A percentile compares a stretch with the other conserved stretches of the same genome.
These are phyloP conservation scores for Solea solea DNA, from an alignment of 2,113 vertebrate species.

Conservation along the genomic window DNA sequence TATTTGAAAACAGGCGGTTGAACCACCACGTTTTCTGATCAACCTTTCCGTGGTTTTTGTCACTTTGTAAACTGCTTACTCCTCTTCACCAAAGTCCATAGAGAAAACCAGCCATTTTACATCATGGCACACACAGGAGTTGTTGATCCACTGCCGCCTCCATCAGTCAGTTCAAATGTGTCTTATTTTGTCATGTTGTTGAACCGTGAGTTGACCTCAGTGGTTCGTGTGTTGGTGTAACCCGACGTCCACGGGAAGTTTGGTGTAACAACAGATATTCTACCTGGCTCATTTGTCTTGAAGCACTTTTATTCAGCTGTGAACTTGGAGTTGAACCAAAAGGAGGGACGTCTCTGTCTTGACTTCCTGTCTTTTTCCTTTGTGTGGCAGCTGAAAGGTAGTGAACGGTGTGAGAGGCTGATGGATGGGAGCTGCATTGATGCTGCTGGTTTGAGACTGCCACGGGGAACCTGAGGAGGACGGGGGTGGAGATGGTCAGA, in stretches of 20 bases:
- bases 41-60: too few species aligned
- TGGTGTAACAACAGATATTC: neutral
- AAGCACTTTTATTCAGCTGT: conserved; percentile 13
- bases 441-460: conserved; percentile 14
- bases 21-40: too few species aligned
- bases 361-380: conserved; percentile 46
- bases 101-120: too few species aligned
- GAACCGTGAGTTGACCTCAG: neutral
- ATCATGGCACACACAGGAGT: too few species aligned
- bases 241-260: conserved; percentile 6
- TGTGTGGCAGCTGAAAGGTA: conserved; percentile 50
- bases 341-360: conserved; percentile 35
- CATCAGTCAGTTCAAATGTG: too few species aligned
- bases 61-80: too few species aligned
- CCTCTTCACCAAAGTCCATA: too few species aligned
- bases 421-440: conserved; percentile 59
- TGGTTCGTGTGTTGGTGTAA: neutral
- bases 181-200: neutral
- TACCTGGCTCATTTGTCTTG: conserved; percentile 30
- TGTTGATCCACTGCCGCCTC: too few species aligned
- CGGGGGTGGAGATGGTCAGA: conserved; percentile 63
- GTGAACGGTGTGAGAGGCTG: conserved; percentile 47
- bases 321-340: conserved; percentile 73
- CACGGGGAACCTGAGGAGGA: conserved; percentile 43
- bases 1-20: too few species aligned